Evolutionary conservation across 2,888 invertebrate genomes (phyloP).

Genomic region (Pristionchus mayeri): DNA sequence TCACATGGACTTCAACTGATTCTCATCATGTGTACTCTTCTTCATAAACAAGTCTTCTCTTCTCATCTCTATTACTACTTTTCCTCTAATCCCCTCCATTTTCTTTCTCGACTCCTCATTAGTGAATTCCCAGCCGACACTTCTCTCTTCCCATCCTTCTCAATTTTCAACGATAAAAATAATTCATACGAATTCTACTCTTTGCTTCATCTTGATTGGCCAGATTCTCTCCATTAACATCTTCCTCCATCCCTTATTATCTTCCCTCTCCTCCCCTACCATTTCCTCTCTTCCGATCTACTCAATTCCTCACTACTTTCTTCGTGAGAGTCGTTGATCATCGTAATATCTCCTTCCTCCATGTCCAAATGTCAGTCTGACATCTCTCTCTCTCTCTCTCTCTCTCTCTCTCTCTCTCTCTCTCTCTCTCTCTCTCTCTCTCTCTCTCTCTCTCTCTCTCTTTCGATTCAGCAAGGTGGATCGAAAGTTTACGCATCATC

Average conservation of each 20-base stretch:
- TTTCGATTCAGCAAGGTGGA: not conserved
- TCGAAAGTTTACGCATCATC: slow-evolving; percentile 39
- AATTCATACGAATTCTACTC: not conserved
- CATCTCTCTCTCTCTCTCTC: slow-evolving; percentile 30
- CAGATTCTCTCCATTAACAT: not conserved
- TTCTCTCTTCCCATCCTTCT: not conserved
- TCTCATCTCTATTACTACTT: not conserved
- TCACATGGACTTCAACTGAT: slow-evolving; percentile 17
- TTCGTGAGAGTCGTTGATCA: not conserved
- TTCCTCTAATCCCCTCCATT: not conserved
- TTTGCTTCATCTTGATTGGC: too few relatives aligned
- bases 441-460: slow-evolving; percentile 17
- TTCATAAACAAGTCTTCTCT: slow-evolving; percentile 6
- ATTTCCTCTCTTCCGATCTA: not conserved
- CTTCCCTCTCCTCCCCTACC: not conserved
- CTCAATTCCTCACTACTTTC: not conserved
- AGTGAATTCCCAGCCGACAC: slow-evolving; percentile 15
- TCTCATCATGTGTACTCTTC: slow-evolving; percentile 33
- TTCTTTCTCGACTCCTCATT: slow-evolving; percentile 11
- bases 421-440: slow-evolving; percentile 23
- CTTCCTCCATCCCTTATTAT: not conserved
- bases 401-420: slow-evolving; percentile 34
- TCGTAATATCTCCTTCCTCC: slow-evolving; percentile 10
- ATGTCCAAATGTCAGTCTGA: slow-evolving; percentile 30
- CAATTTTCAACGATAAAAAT: not conserved